phyloP scores from a whole-genome alignment of 2,888 invertebrate genomes.

The Ennomos quercinarius region DNA sequence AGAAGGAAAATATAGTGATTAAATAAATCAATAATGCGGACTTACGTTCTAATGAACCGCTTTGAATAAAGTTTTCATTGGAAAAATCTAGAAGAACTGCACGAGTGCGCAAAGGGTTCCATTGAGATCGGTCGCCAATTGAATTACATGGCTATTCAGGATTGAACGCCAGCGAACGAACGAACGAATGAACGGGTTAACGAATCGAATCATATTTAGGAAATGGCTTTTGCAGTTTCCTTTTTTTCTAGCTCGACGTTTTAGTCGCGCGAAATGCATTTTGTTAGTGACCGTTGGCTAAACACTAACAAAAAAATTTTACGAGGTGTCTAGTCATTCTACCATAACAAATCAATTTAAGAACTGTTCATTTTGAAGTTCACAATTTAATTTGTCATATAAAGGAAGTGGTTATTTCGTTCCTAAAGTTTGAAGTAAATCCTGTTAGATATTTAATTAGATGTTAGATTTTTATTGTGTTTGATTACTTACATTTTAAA shows the following conservation, averaged over 20 bases:
- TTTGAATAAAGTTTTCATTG: constrained; percentile 35
- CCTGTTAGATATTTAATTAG: too few species aligned
- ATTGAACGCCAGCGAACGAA: constrained; percentile 33
- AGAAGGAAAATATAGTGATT: constrained; percentile 7
- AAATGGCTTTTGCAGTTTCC: constrained; percentile 35
- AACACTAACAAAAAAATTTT: too few species aligned
- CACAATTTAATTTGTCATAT: too few species aligned
- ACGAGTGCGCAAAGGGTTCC: constrained; percentile 37
- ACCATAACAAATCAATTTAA: too few species aligned
- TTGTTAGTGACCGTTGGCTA: too few species aligned
- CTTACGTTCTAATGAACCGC: constrained; percentile 14
- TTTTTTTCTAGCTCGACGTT: background rate
- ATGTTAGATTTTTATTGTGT: too few species aligned
- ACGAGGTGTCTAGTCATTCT: too few species aligned
- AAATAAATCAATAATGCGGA: constrained; percentile 12
- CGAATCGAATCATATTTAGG: constrained; percentile 46
- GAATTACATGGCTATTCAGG: constrained; percentile 50
- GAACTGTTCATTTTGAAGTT: too few species aligned
- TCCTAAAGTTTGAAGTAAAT: too few species aligned
- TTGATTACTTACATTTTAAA: too few species aligned
- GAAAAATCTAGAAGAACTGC: constrained; percentile 33
- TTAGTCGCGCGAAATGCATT: constrained; percentile 1
- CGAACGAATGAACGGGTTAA: constrained; percentile 47
- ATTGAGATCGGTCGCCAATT: constrained; percentile 47
- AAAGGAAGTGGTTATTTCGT: too few species aligned